phyloP scores from a whole-genome alignment of 2,888 invertebrate species.

The Dioctria rufipes region DNA sequence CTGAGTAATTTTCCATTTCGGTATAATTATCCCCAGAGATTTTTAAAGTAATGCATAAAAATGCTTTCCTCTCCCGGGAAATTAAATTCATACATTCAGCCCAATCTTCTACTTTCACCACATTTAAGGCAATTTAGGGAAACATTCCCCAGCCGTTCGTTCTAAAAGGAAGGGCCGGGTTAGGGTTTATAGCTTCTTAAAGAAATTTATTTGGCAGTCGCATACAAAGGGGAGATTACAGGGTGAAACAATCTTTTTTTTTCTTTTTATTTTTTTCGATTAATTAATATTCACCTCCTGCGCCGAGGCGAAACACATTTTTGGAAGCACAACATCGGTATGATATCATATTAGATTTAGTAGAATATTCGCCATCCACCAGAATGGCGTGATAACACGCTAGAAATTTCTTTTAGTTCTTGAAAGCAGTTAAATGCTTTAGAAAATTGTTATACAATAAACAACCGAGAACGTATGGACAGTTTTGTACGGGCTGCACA shows the following conservation, averaged over 20 bases:
- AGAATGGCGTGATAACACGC: slow-evolving; percentile 37
- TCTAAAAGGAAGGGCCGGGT: slow-evolving; percentile 9
- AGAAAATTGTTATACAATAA: slow-evolving; percentile 26
- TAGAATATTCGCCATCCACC: slow-evolving; percentile 20
- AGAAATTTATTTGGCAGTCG: slow-evolving; percentile 30
- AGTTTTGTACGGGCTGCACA: background rate
- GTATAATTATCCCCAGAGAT: slow-evolving; percentile 11
- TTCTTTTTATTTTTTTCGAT: no score
- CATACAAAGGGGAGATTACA: slow-evolving; percentile 10
- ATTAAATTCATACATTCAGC: slow-evolving; percentile 55
- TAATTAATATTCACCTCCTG: slow-evolving; percentile 46
- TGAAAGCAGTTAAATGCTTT: slow-evolving; percentile 23
- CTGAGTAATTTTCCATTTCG: background rate
- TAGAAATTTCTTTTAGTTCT: background rate
- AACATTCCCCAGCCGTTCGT: background rate
- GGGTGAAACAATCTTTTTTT: slow-evolving; percentile 39
- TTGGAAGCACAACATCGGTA: slow-evolving; percentile 1
- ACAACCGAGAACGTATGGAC: slow-evolving; percentile 23
- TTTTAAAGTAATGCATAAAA: slow-evolving; percentile 36
- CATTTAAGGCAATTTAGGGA: slow-evolving; percentile 16
- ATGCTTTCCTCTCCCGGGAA: slow-evolving; percentile 52
- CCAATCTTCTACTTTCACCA: slow-evolving; percentile 3
- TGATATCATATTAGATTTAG: slow-evolving; percentile 1
- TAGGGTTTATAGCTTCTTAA: slow-evolving; percentile 32
- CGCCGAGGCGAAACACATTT: slow-evolving; percentile 13